Evolutionary conservation across 92 coral and sea anemone genomes (phyloP), one percentile per base, ranked within the genome.

Genomic region (Epizoanthus fatuus): DNA sequence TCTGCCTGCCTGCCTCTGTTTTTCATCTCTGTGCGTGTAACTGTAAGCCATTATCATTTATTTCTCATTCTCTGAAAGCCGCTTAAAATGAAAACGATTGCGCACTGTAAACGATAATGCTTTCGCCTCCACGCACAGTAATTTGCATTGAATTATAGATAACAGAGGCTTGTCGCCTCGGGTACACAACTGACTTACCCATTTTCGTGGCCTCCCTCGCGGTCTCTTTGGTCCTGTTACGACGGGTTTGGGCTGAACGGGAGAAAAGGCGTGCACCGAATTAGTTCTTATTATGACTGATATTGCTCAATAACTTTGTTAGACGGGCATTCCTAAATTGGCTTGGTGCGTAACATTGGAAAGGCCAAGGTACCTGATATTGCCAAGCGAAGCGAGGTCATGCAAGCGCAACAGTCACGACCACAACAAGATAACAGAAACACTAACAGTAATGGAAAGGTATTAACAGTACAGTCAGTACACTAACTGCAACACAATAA

Each of bases 181-280:
- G 35, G 4, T 4, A 37, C 35, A 35, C 25, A 65, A 65, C 39
- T 29, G 35, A 13, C 82, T 81, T 73, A 96, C 98, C 98, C 98
- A 96, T 93, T 96, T 96, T 71, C 98, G 68, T 72, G 98, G 98
- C 81, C 98, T 82, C 67, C 98, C 98, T 87, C 98, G 75, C 9
- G 98, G 96, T 81, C 98, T 87, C 39, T 96, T 96, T 9, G 98
- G 94, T 77, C 96, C 95, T 25, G 98, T 94, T 47, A 83, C 63
- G 13, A 88, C 84, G 20, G 97, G 98, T 86, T 94, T 95, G 20
- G 96, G 97, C 98, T 95, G 80, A 55, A 19, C 4, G 16, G 64
- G 44, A 7, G 40, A 17, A 90, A 40, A 53, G 16, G 54, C 37
- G 35, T 56, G 12, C 25, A 58, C 49, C 6, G 54, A 47, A 60